Evolutionary conservation across 2,888 invertebrate genomes (phyloP).

Genomic region (Heliothis peltigera): DNA sequence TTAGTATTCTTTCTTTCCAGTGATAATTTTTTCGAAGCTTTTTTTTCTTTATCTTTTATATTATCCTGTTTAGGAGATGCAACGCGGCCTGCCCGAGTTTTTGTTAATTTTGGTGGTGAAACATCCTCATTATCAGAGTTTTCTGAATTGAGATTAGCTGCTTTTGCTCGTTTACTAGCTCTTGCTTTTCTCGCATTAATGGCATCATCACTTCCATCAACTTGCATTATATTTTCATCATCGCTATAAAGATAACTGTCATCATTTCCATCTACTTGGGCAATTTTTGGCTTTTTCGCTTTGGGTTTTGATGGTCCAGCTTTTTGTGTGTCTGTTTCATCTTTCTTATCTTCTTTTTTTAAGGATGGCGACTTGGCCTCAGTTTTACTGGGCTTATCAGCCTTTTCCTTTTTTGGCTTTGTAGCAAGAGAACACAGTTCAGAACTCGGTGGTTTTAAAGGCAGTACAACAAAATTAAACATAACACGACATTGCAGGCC

Average conservation of each 20-base stretch:
- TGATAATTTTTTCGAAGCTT: slow-evolving; percentile 15
- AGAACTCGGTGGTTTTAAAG: slow-evolving; percentile 91
- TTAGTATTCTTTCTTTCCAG: slow-evolving; percentile 21
- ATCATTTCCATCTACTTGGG: slow-evolving; percentile 90
- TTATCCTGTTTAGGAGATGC: slow-evolving; percentile 27
- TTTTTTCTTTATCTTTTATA: slow-evolving; percentile 27
- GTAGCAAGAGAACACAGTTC: slow-evolving; percentile 91
- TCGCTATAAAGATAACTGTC: slow-evolving; percentile 56
- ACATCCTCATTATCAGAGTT: slow-evolving; percentile 66
- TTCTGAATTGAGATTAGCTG: slow-evolving; percentile 47
- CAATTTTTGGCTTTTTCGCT: slow-evolving; percentile 72
- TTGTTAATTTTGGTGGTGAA: slow-evolving; percentile 80
- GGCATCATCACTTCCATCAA: slow-evolving; percentile 67
- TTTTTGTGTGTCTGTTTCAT: slow-evolving; percentile 48
- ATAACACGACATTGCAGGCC: slow-evolving; percentile 95
- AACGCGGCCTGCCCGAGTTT: slow-evolving; percentile 43
- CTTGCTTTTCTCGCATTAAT: slow-evolving; percentile 64
- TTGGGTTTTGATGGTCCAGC: slow-evolving; percentile 56
- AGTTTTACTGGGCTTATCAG: slow-evolving; percentile 38
- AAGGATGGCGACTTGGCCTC: slow-evolving; percentile 36
- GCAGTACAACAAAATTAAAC: slow-evolving; percentile 94
- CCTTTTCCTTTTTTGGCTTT: slow-evolving; percentile 74
- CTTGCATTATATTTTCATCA: slow-evolving; percentile 68
- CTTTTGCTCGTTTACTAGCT: slow-evolving; percentile 67
- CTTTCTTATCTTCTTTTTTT: slow-evolving; percentile 51